Percentiles rank a stretch among this genome's conserved stretches.
These are phyloP conservation scores for Centroberyx gerrardi DNA, from an alignment of 2,797 vertebrate species.

Conservation along the genomic window DNA sequence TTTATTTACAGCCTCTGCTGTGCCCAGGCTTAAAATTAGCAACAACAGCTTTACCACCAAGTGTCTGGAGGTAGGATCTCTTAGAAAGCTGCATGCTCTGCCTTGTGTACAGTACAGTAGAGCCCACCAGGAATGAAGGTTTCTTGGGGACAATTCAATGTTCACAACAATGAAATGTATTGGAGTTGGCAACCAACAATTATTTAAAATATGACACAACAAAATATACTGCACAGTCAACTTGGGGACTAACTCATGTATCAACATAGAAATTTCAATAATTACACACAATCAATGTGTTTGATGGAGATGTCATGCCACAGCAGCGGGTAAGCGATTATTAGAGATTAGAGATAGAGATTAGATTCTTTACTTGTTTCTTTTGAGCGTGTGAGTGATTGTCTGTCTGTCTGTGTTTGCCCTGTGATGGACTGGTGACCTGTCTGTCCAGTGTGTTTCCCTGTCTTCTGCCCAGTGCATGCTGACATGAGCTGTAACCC, in stretches of 20 bases:
- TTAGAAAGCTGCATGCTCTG: constrained; percentile 33
- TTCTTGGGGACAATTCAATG: constrained; percentile 22
- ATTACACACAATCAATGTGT: not conserved
- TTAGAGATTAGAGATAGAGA: not conserved
- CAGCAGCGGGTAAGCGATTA: too few relatives aligned
- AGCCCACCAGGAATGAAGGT: constrained; percentile 11
- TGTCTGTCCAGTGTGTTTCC: too few relatives aligned
- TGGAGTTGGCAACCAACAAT: constrained; percentile 8
- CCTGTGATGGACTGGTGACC: too few relatives aligned
- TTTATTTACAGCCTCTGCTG: constrained; percentile 74
- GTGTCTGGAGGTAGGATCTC: constrained; percentile 33
- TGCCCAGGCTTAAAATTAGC: constrained; percentile 63
- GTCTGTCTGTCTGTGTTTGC: too few relatives aligned
- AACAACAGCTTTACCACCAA: constrained; percentile 51
- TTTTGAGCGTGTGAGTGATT: too few relatives aligned
- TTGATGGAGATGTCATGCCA: too few relatives aligned
- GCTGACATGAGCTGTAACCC: too few relatives aligned
- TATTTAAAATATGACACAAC: constrained; percentile 13
- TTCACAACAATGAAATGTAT: constrained; percentile 35
- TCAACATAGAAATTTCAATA: not conserved
- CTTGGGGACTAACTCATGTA: not conserved
- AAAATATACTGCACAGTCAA: not conserved
- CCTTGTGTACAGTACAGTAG: constrained; percentile 22
- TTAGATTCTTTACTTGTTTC: not conserved
- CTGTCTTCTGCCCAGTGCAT: too few relatives aligned